Evolutionary conservation across 2,888 invertebrate species (phyloP).

Genomic region (Agriopis marginaria): DNA sequence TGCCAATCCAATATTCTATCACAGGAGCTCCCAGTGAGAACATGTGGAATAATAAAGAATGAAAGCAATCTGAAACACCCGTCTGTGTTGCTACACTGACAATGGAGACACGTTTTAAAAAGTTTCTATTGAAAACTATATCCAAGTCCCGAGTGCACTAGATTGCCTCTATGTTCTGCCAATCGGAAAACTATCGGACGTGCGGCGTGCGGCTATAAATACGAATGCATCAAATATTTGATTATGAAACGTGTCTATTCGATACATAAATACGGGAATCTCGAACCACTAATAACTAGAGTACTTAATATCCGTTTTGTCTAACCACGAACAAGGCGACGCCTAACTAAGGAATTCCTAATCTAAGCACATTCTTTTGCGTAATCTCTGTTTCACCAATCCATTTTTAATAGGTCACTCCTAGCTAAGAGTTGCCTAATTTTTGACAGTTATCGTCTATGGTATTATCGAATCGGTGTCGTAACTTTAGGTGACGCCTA

Average conservation of each 20-base stretch:
- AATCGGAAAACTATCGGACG: slow-evolving; percentile 34
- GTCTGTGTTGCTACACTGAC: slow-evolving; percentile 36
- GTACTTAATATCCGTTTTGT: background rate
- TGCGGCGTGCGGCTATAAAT: slow-evolving; percentile 26
- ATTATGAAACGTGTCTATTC: slow-evolving; percentile 28
- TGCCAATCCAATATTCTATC: slow-evolving; percentile 30
- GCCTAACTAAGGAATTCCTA: too few species aligned
- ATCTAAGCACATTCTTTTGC: too few species aligned
- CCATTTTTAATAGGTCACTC: too few species aligned
- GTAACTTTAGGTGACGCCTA: too few species aligned
- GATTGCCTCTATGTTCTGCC: slow-evolving; percentile 34
- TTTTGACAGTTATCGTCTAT: too few species aligned
- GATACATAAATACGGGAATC: slow-evolving; percentile 26
- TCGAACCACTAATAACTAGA: slow-evolving; percentile 11
- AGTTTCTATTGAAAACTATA: slow-evolving; percentile 32
- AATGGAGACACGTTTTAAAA: slow-evolving; percentile 27
- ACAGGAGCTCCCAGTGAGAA: slow-evolving; percentile 31
- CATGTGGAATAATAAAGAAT: slow-evolving; percentile 28
- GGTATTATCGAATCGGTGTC: too few species aligned
- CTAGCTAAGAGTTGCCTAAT: too few species aligned
- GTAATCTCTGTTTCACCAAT: too few species aligned
- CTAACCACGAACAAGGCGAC: too few species aligned
- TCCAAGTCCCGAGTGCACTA: slow-evolving; percentile 26
- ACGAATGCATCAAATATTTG: slow-evolving; percentile 38
- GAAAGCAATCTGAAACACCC: slow-evolving; percentile 38